Base-by-base conservation (phyloP, 2,888 invertebrate genomes). In the Xylota segnis region DNA sequence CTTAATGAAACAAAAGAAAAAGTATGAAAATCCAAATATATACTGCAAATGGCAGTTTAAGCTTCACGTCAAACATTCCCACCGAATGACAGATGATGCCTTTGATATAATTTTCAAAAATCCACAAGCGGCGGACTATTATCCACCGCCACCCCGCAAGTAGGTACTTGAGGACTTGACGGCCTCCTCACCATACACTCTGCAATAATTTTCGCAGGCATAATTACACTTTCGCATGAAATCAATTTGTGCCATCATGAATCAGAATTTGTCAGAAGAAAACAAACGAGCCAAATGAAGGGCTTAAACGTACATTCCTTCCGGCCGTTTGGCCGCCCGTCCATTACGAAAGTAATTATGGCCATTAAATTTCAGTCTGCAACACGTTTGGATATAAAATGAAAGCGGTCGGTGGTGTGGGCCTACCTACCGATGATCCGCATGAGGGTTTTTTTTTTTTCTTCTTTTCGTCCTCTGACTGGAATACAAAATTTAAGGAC, bases 211-310 rank as follows among this genome's bases (percentile, higher is more conserved):
- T 68, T 29, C 54, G 59, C 16, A 16, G 70, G 32, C 66, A 61
- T 77, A 77, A 87, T 87, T 86, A 86, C 71, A 76, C 43, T 65
- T 71, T 71, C 59, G 76, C 77, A 74, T 87, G 68, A 70, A 87
- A 87, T 76, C 81, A 76, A 86, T 81, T 86, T 86, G 43, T 43
- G 66, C 75, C 65, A 50, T 66, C 72, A 40, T 72, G 79, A 79
- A 79, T 79, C 79, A 72, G 52, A 79, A 56, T 50, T 74, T 68
- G 45, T 66, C 58, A 50, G 34, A 59, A 63, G 52, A 14, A 37
- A 23, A 63, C 6, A 58, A 70, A 65, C 40, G 52, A 65, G 45
- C 58, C 50, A 54, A 66, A 75, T 82, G 72, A 74, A 63, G 54
- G 40, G 66, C 54, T 74, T 50, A 47, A 83, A 50, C 18, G 32